Evolutionary conservation across 2,113 vertebrate genomes (phyloP).

Genomic region (Fulica atra): DNA sequence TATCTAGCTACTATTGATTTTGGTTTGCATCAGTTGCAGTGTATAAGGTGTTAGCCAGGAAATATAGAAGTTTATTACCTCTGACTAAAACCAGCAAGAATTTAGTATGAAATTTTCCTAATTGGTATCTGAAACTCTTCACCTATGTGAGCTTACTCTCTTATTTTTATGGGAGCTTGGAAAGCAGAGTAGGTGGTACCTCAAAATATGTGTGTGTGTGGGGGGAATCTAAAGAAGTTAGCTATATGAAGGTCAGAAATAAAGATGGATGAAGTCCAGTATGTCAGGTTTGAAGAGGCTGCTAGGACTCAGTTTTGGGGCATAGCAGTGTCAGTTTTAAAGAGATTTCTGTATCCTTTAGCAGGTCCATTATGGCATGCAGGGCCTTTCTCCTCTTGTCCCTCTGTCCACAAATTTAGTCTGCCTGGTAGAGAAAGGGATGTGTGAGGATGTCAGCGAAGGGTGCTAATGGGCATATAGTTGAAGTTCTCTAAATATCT

Average conservation of each 20-base stretch:
- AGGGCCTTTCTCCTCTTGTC: not conserved
- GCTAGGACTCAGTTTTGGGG: not conserved
- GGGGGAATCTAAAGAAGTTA: not conserved
- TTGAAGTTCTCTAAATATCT: not conserved
- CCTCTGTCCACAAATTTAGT: not conserved
- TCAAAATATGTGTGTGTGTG: not conserved
- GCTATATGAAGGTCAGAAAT: not conserved
- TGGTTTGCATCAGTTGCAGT: not conserved
- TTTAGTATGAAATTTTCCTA: not conserved
- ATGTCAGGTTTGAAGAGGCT: not conserved
- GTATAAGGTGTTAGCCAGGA: not conserved
- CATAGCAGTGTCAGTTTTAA: not conserved
- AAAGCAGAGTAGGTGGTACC: not conserved
- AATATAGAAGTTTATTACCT: not conserved
- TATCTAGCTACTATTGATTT: not conserved
- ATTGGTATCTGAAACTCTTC: not conserved
- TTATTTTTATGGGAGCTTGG: not conserved
- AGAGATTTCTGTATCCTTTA: not conserved
- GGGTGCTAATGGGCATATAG: not conserved
- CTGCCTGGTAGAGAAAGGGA: not conserved
- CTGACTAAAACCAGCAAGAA: not conserved
- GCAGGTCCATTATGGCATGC: not conserved
- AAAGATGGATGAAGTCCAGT: not conserved
- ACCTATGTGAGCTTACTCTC: not conserved
- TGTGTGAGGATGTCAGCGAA: not conserved